Base-by-base conservation (phyloP, 2,888 invertebrate genomes). In the Eupithecia abbreviata region DNA sequence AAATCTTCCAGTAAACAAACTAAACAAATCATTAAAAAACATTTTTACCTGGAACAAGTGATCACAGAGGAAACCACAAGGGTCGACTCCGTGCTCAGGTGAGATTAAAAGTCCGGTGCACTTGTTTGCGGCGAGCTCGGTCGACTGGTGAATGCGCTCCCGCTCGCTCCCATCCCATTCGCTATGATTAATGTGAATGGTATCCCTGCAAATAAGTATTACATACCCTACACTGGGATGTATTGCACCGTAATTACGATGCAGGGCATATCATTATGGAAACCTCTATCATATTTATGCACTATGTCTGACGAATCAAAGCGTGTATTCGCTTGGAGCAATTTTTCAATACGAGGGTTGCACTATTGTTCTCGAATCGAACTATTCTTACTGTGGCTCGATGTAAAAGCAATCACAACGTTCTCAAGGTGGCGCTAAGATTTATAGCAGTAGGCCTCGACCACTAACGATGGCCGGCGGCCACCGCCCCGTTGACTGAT, bases 81-180 rank as follows among this genome's bases (percentile, higher is more conserved):
- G 75, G 84, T 85, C 80, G 84, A 62, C 75, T 85, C 85, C 83
- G 84, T 84, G 85, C 87, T 86, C 89, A 90, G 90, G 91, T 90
- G 86, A 91, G 90, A 93, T 93, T 93, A 93, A 93, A 93, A 93
- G 90, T 90, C 91, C 89, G 84, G 85, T 84, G 87, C 91, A 91
- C 89, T 91, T 90, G 92, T 92, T 91, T 90, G 91, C 89, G 90
- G 91, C 80, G 78, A 73, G 83, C 84, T 84, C 83, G 81, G 79
- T 80, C 83, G 82, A 85, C 84, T 85, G 84, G 86, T 88, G 88
- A 87, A 90, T 90, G 88, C 90, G 90, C 88, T 89, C 90, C 87
- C 90, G 88, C 87, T 87, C 88, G 87, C 82, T 85, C 84, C 87
- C 86, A 58, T 85, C 77, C 77, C 75, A 85, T 87, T 87, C 87